These are phyloP conservation scores for Malurus melanocephalus DNA, from an alignment of 2,113 vertebrate genomes.

Conservation along the genomic window DNA sequence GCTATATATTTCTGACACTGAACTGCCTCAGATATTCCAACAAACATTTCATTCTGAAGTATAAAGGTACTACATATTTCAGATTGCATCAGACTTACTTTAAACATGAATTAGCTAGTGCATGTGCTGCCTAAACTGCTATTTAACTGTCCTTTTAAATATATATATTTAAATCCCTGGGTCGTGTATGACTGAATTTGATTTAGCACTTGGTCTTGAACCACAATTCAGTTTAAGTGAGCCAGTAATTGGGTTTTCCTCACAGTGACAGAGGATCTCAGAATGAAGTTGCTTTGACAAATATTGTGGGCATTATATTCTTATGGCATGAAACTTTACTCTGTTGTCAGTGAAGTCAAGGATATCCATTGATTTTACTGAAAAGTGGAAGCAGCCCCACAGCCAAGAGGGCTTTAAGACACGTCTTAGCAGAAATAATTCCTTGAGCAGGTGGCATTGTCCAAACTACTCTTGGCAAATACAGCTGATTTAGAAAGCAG, in stretches of 20 bases:
- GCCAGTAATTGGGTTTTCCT: not conserved
- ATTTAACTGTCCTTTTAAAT: not conserved
- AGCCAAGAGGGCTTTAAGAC: conserved; percentile 21
- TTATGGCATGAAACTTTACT: conserved; percentile 18
- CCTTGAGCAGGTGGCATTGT: conserved; percentile 12
- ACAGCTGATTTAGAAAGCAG: conserved; percentile 15
- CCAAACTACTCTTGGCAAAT: conserved; percentile 35
- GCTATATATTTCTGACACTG: not conserved
- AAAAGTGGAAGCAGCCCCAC: not conserved
- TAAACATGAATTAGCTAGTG: not conserved
- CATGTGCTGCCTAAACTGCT: not conserved
- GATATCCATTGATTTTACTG: conserved; percentile 43
- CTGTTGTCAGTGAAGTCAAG: conserved; percentile 32
- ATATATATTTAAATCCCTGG: not conserved
- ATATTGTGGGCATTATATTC: conserved; percentile 21
- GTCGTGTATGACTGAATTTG: not conserved
- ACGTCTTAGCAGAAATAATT: conserved; percentile 27
- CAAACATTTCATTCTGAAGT: not conserved
- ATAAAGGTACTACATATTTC: not conserved
- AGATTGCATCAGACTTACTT: not conserved
- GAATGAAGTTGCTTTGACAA: conserved; percentile 46
- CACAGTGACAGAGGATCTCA: not conserved
- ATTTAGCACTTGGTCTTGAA: conserved; percentile 36
- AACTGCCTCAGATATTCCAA: not conserved
- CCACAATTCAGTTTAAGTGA: conserved; percentile 16